These are phyloP conservation scores for Furcifer pardalis DNA, from an alignment of 2,797 vertebrate genomes.

Conservation along the genomic window DNA sequence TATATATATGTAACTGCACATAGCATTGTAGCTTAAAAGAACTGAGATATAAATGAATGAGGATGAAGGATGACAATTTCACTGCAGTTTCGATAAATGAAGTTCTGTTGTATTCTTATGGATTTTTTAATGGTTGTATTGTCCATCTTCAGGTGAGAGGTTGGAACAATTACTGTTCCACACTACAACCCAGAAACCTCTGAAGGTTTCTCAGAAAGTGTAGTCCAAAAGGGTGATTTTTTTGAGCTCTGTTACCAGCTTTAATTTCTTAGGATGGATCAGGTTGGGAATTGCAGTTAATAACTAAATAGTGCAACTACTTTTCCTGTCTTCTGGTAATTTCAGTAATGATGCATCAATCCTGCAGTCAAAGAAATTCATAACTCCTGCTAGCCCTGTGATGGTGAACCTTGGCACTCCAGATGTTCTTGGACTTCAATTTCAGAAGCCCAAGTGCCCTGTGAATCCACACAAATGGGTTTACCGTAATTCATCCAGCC, in stretches of 20 bases:
- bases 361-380: neutral
- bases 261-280: neutral
- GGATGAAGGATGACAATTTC: neutral
- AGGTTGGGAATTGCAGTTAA: neutral
- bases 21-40: neutral
- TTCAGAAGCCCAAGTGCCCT: too few relatives aligned
- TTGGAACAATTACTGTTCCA: too few relatives aligned
- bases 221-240: too few relatives aligned
- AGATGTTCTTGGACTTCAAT: too few relatives aligned
- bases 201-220: too few relatives aligned
- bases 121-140: neutral
- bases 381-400: too few relatives aligned
- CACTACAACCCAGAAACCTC: too few relatives aligned
- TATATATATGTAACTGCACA: neutral
- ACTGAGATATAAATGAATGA: neutral
- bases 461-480: too few relatives aligned
- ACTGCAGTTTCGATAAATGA: neutral
- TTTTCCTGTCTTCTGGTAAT: neutral
- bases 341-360: neutral
- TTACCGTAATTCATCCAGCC: too few relatives aligned
- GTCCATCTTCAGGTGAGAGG: too few relatives aligned
- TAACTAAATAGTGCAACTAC: neutral
- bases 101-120: neutral
- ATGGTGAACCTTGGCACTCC: too few relatives aligned
- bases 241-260: neutral